Evolutionary conservation across 2,113 vertebrate species (phyloP).

Genomic region (Mugil cephalus): DNA sequence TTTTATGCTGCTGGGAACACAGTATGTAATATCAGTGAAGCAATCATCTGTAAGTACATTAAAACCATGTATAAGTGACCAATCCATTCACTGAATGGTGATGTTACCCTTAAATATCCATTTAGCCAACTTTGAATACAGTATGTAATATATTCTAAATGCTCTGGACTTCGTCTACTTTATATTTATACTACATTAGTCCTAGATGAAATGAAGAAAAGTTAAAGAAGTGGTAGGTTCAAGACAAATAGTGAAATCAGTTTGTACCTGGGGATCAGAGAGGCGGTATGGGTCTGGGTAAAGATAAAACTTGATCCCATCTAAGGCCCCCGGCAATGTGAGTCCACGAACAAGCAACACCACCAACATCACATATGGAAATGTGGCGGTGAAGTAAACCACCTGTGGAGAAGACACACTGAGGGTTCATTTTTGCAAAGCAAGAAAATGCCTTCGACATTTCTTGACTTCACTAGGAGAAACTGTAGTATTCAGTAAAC

Average conservation of each 20-base stretch:
- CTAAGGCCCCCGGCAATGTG: slow-evolving; percentile 89
- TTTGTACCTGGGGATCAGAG: slow-evolving; percentile 90
- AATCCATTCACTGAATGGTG: background rate
- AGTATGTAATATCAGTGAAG: background rate
- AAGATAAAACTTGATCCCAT: slow-evolving; percentile 94
- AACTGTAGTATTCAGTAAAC: too few relatives aligned
- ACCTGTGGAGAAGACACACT: slow-evolving; percentile 83
- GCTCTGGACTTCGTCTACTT: too few relatives aligned
- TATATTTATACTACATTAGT: too few relatives aligned
- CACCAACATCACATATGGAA: slow-evolving; percentile 93
- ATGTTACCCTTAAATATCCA: background rate
- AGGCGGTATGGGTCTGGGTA: slow-evolving; percentile 92
- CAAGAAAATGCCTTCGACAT: too few relatives aligned
- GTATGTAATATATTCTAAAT: too few relatives aligned
- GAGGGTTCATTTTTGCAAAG: background rate
- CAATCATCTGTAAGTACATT: slow-evolving; percentile 1
- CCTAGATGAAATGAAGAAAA: too few relatives aligned
- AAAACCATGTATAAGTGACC: slow-evolving; percentile 2
- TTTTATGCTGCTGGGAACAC: background rate
- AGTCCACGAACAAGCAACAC: slow-evolving; percentile 92
- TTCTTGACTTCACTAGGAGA: too few relatives aligned
- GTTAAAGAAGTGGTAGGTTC: background rate
- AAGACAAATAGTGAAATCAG: background rate
- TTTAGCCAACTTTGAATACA: too few relatives aligned
- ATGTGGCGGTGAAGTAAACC: slow-evolving; percentile 96